These are phyloP conservation scores for Melanocharis versteri DNA, from an alignment of 2,113 vertebrate genomes.

Conservation along the genomic window DNA sequence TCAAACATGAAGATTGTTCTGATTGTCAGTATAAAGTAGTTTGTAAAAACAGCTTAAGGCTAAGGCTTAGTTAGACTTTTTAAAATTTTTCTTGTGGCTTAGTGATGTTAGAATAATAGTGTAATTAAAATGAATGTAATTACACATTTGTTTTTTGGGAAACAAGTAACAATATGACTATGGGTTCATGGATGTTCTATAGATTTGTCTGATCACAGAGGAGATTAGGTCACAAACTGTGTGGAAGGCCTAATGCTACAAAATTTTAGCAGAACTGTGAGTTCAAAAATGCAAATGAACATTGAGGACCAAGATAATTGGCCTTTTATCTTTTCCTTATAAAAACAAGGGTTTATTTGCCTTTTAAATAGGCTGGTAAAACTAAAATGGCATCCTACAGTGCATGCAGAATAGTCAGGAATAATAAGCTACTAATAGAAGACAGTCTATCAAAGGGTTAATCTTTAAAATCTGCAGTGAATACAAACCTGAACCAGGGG, in stretches of 20 bases:
- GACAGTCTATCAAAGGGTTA: background rate
- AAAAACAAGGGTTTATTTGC: slow-evolving; percentile 61
- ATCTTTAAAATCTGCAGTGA: background rate
- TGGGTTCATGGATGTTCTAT: background rate
- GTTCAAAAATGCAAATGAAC: slow-evolving; percentile 19
- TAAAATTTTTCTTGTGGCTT: background rate
- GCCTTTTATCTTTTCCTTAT: slow-evolving; percentile 54
- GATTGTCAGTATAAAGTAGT: background rate
- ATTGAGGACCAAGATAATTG: slow-evolving; percentile 29
- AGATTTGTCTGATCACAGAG: background rate
- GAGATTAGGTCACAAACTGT: background rate
- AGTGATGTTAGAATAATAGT: background rate
- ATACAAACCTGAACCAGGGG: background rate
- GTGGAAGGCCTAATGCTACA: slow-evolving; percentile 8
- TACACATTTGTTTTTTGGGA: background rate
- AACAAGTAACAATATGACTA: background rate
- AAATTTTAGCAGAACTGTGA: background rate
- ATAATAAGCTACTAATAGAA: background rate
- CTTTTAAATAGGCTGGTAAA: slow-evolving; percentile 62
- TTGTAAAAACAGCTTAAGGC: background rate
- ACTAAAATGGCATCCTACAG: slow-evolving; percentile 32
- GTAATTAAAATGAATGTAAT: background rate
- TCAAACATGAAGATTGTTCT: background rate
- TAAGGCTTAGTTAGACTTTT: background rate
- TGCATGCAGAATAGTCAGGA: slow-evolving; percentile 33